Evolutionary conservation across 1,140 invertebrate species (phyloP).

Genomic region (Centruroides sculpturatus): DNA sequence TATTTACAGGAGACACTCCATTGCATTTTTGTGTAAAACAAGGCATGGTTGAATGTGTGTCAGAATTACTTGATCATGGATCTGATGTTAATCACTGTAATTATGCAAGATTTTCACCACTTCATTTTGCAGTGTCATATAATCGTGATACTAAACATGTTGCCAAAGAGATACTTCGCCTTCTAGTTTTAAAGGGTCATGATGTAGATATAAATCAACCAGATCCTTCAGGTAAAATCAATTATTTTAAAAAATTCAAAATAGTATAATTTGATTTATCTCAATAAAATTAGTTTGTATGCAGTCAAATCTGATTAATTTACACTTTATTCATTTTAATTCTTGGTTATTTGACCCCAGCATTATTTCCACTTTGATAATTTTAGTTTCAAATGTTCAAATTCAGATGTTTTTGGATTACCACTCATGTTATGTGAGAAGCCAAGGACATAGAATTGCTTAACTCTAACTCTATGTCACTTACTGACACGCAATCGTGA

Average conservation of each 20-base stretch:
- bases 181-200: constrained; percentile 24
- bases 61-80: constrained; percentile 21
- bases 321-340: no score
- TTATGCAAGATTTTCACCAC: constrained; percentile 21
- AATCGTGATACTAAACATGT: constrained; percentile 16
- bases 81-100: constrained; percentile 27
- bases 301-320: no score
- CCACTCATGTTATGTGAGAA: no score
- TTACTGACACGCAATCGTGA: no score
- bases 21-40: constrained; percentile 27
- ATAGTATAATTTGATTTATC: no score
- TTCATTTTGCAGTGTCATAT: constrained; percentile 21
- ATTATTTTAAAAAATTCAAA: background rate
- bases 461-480: no score
- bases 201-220: constrained; percentile 25
- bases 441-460: no score
- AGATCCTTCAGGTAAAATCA: constrained; percentile 18
- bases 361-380: no score
- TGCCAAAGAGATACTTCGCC: constrained; percentile 21
- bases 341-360: no score
- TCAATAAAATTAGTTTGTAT: no score
- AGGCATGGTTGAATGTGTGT: constrained; percentile 23
- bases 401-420: no score
- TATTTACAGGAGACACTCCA: constrained; percentile 20
- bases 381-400: no score